Evolutionary conservation across 1,140 invertebrate genomes (phyloP).

Genomic region (Solenopsis fugax): DNA sequence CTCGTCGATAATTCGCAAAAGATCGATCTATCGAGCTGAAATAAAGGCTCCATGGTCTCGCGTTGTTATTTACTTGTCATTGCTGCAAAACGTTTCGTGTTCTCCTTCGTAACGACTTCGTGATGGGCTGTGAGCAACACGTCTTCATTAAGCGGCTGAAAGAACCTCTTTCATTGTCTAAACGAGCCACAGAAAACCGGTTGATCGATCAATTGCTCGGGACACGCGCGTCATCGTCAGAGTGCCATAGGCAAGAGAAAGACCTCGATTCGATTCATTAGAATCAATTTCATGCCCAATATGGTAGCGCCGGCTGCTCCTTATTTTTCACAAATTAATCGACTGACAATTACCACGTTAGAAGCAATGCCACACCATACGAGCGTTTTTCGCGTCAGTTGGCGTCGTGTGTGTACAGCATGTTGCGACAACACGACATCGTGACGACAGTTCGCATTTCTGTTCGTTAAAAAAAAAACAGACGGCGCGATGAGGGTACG

Average conservation of each 20-base stretch:
- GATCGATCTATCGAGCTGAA: conserved; percentile 45
- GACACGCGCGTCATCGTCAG: conserved; percentile 56
- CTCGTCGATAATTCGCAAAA: conserved; percentile 36
- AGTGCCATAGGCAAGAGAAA: conserved; percentile 28
- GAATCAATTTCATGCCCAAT: conserved; percentile 77
- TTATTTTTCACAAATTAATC: conserved; percentile 82
- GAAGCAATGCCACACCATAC: conserved; percentile 61
- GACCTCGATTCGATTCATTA: conserved; percentile 67
- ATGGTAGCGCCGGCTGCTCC: conserved; percentile 72
- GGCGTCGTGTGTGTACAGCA: conserved; percentile 68
- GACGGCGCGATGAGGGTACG: neutral
- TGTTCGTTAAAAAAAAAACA: conserved; percentile 63
- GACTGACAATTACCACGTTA: conserved; percentile 79
- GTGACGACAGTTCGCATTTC: conserved; percentile 53
- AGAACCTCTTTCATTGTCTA: conserved; percentile 56
- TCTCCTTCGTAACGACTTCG: conserved; percentile 55
- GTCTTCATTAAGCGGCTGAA: conserved; percentile 63
- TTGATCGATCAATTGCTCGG: conserved; percentile 68
- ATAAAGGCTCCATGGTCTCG: conserved; percentile 43
- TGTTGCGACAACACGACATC: conserved; percentile 68
- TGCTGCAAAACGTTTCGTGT: conserved; percentile 60
- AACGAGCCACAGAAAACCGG: conserved; percentile 62
- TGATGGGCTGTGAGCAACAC: conserved; percentile 43
- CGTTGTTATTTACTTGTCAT: conserved; percentile 62
- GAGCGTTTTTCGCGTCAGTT: conserved; percentile 81